Percentiles rank a stretch among this genome's conserved stretches.
Conservation (phyloP, 1,140 invertebrate genomes). For the Microvelia longipes region DNA sequence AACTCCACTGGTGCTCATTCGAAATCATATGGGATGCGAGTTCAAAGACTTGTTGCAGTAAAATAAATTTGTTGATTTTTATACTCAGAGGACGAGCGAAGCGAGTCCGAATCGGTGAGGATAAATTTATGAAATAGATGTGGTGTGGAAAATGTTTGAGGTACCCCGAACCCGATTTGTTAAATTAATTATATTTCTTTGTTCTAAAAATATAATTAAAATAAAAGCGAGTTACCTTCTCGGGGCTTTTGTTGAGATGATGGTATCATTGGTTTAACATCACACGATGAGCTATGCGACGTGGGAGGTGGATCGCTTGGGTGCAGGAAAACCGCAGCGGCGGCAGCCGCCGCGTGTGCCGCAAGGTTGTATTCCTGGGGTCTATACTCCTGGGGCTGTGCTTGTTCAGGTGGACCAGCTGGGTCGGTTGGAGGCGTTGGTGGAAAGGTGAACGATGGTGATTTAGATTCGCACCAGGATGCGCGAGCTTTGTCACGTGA, state of each 20-base stretch:
- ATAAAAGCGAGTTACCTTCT: conserved; percentile 2
- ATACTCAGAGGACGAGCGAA: too few relatives aligned
- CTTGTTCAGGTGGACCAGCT: background rate
- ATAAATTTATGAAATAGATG: too few relatives aligned
- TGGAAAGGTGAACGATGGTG: background rate
- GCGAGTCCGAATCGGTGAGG: too few relatives aligned
- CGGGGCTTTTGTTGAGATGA: background rate
- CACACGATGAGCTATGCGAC: background rate
- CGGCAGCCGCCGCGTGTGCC: background rate
- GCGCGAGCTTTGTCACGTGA: background rate
- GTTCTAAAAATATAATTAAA: too few relatives aligned
- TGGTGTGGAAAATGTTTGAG: too few relatives aligned
- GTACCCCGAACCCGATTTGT: too few relatives aligned
- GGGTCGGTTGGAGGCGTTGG: background rate
- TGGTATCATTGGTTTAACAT: conserved; percentile 3
- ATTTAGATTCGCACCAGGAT: background rate
- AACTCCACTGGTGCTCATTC: too few relatives aligned
- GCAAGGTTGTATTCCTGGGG: background rate
- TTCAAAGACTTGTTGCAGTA: too few relatives aligned
- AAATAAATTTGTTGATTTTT: too few relatives aligned
- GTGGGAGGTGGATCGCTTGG: background rate
- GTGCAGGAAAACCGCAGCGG: background rate
- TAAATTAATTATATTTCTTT: too few relatives aligned
- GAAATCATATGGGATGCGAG: too few relatives aligned
- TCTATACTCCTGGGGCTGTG: background rate